A percentile compares a stretch with the other conserved stretches of the same genome.
Conservation (phyloP, 2,888 invertebrate genomes). For the Zeuzera pyrina region DNA sequence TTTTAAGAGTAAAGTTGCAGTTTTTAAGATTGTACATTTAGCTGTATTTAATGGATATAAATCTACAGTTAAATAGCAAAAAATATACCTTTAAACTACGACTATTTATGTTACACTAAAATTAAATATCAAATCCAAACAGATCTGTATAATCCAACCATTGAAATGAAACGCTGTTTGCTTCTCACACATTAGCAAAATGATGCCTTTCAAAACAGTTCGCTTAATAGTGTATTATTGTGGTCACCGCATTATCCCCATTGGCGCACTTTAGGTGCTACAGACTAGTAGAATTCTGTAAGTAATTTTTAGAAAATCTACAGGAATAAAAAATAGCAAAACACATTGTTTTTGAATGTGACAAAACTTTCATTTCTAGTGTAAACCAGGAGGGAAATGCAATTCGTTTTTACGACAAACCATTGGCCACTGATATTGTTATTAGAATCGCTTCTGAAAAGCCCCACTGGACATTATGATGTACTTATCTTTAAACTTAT, state of each 20-base stretch:
- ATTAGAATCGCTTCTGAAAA: slow-evolving; percentile 43
- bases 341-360: slow-evolving; percentile 17
- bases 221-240: slow-evolving; percentile 44
- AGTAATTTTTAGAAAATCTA: not conserved
- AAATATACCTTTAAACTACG: no score
- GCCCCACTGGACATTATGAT: slow-evolving; percentile 20
- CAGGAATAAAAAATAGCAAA: slow-evolving; percentile 7
- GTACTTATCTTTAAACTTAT: slow-evolving; percentile 39
- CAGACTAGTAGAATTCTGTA: slow-evolving; percentile 14
- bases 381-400: slow-evolving; percentile 38
- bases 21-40: no score
- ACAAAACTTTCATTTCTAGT: slow-evolving; percentile 30
- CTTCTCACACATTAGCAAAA: slow-evolving; percentile 33
- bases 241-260: slow-evolving; percentile 30
- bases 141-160: slow-evolving; percentile 16
- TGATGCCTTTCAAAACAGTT: slow-evolving; percentile 40
- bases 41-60: no score
- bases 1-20: no score
- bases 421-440: slow-evolving; percentile 44
- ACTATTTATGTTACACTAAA: no score
- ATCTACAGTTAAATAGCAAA: no score
- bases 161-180: slow-evolving; percentile 23
- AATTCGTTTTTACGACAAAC: slow-evolving; percentile 53
- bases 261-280: slow-evolving; percentile 17
- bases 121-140: no score